Evolutionary conservation across 2,888 invertebrate genomes (phyloP).

Genomic region (Drosophila parthenogenetica): DNA sequence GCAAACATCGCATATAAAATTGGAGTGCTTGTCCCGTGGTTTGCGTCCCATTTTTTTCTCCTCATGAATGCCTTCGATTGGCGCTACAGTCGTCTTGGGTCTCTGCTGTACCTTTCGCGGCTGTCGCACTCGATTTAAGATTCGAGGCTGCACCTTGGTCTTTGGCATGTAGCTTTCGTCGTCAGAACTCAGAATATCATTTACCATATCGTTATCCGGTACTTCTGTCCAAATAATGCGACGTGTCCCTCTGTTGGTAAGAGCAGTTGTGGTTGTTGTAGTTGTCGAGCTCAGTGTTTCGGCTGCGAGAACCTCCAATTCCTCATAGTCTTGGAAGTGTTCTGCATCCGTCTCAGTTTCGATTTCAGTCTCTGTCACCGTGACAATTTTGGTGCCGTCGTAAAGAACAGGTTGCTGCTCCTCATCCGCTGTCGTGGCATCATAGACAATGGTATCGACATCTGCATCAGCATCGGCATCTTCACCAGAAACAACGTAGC

Average conservation of each 20-base stretch:
- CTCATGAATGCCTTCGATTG: constrained; percentile 7
- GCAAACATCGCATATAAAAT: constrained; percentile 84
- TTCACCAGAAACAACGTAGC: constrained; percentile 58
- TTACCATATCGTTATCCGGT: constrained; percentile 30
- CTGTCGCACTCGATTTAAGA: constrained; percentile 37
- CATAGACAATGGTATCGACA: constrained; percentile 55
- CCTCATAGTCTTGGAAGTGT: constrained; percentile 62
- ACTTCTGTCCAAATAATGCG: constrained; percentile 24
- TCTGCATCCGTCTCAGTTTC: constrained; percentile 63
- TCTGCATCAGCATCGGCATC: constrained; percentile 45
- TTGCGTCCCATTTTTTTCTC: constrained; percentile 65
- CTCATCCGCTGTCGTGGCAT: constrained; percentile 33
- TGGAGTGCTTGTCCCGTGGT: constrained; percentile 69
- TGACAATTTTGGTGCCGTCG: constrained; percentile 36
- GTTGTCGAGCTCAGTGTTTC: constrained; percentile 26
- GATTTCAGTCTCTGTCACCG: constrained; percentile 42
- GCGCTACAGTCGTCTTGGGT: constrained; percentile 6
- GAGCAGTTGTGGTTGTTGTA: not conserved
- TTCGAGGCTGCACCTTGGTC: constrained; percentile 30
- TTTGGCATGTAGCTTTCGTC: constrained; percentile 47
- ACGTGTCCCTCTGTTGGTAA: constrained; percentile 2
- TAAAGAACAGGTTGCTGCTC: constrained; percentile 39
- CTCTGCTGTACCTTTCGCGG: constrained; percentile 42
- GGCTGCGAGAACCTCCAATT: constrained; percentile 49
- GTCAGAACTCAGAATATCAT: constrained; percentile 53